These are phyloP conservation scores for Labia minor DNA, from an alignment of 2,888 invertebrate genomes.

Conservation along the genomic window DNA sequence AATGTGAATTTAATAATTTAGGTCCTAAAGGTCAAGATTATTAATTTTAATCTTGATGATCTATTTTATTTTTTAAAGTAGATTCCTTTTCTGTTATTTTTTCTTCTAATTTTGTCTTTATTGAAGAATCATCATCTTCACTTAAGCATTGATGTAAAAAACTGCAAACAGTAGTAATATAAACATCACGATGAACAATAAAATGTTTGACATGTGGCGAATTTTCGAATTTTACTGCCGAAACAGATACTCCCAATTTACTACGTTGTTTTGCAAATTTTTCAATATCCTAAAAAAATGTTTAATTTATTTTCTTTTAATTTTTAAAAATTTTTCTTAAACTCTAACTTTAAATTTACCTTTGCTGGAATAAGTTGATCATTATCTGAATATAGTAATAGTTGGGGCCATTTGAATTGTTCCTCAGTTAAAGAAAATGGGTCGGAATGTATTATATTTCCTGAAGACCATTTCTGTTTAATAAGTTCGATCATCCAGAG, in stretches of 20 bases:
- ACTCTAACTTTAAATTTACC: conserved; percentile 32
- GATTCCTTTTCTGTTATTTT: too few species aligned
- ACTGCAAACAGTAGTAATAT: conserved; percentile 47
- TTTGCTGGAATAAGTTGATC: conserved; percentile 54
- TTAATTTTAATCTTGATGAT: too few species aligned
- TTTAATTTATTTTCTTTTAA: too few species aligned
- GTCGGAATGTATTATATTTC: conserved; percentile 42
- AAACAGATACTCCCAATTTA: conserved; percentile 48
- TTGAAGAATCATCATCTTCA: neutral
- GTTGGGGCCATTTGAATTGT: conserved; percentile 51
- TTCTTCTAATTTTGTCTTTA: too few species aligned
- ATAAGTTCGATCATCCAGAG: conserved; percentile 50
- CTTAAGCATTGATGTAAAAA: conserved; percentile 49
- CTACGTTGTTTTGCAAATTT: conserved; percentile 49
- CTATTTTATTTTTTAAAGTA: too few species aligned
- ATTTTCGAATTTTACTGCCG: conserved; percentile 52
- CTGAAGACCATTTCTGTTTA: conserved; percentile 28
- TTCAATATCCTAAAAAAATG: conserved; percentile 47
- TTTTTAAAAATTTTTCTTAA: neutral
- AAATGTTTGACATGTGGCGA: conserved; percentile 67
- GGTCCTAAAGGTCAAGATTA: too few species aligned
- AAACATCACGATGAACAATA: conserved; percentile 49
- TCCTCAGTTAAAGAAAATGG: conserved; percentile 49
- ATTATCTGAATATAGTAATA: conserved; percentile 60
- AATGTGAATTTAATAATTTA: too few species aligned